These are phyloP conservation scores for Drosophila bipectinata DNA, from an alignment of 1,140 invertebrate species.

Conservation along the genomic window DNA sequence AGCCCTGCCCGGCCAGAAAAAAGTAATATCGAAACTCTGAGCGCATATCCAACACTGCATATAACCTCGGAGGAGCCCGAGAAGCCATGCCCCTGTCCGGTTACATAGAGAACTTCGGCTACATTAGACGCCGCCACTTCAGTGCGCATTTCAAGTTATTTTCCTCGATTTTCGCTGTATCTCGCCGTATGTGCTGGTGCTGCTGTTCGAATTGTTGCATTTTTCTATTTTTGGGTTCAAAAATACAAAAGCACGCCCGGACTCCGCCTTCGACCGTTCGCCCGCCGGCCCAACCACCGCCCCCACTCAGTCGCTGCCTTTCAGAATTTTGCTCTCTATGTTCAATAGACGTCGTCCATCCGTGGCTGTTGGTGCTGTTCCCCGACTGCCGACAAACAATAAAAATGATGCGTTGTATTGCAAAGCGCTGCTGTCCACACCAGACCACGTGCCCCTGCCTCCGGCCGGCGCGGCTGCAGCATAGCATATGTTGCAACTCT, in stretches of 20 bases:
- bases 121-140: conserved; percentile 75
- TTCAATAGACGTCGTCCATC: conserved; percentile 69
- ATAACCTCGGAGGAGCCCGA: not conserved
- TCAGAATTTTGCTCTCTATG: conserved; percentile 77
- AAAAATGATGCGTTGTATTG: conserved; percentile 81
- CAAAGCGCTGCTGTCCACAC: conserved; percentile 74
- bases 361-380: conserved; percentile 48
- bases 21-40: conserved; percentile 9
- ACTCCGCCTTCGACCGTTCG: conserved; percentile 9
- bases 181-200: conserved; percentile 8
- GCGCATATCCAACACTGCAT: conserved; percentile 24
- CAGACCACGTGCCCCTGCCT: conserved; percentile 14
- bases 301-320: conserved; percentile 45
- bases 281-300: not conserved
- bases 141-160: conserved; percentile 67
- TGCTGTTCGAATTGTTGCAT: conserved; percentile 48
- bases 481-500: conserved; percentile 76
- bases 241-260: conserved; percentile 77
- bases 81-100: not conserved
- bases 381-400: conserved; percentile 73
- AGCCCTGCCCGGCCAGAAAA: too few relatives aligned
- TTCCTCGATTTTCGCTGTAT: conserved; percentile 38
- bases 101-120: conserved; percentile 47
- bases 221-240: conserved; percentile 79
- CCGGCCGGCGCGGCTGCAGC: conserved; percentile 14